Base-by-base conservation (phyloP, 2,888 invertebrate genomes). In the Mongoloraphidia duomilia region DNA sequence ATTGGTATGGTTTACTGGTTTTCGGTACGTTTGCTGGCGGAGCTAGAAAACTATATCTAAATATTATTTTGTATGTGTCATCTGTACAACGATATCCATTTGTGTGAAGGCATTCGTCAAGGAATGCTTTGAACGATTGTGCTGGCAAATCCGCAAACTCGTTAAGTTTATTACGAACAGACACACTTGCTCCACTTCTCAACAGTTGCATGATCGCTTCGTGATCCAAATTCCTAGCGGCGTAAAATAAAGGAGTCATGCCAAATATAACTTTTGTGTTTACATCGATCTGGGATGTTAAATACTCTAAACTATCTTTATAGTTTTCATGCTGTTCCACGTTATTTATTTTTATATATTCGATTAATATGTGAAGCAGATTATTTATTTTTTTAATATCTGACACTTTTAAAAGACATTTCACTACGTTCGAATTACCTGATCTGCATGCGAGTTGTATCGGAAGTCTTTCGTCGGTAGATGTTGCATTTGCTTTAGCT, bases 241-340 rank as follows among this genome's bases (percentile, higher is more conserved):
- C 84, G 59, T 84, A 84, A 65, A 88, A 86, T 34, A 89, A 65
- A 0, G 83, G 78, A 26, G 82, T 81, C 53, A 81, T 81, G 14
- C 80, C 76, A 58, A 79, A 79, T 8, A 70, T 60, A 60, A 82
- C 82, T 11, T 66, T 61, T 55, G 76, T 74, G 58, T 84, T 79
- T 1, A 84, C 68, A 56, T 80, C 71, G 5, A 80, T 72, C 49
- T 74, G 73, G 1, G 73, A 61, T 10, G 85, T 61, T 13, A 86
- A 65, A 41, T 77, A 61, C 42, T 76, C 71, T 50, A 84, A 72
- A 61, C 86, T 85, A 49, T 71, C 73, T 45, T 75, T 66, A 52
- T 77, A 74, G 59, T 79, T 71, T 8, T 68, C 67, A 46, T 74
- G 73, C 5, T 72, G 68, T 52, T 69, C 69, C 43, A 69, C 63